Base-by-base conservation (phyloP, 35 echinoderm and acorn worm genomes). In the Apostichopus parvimensis region DNA sequence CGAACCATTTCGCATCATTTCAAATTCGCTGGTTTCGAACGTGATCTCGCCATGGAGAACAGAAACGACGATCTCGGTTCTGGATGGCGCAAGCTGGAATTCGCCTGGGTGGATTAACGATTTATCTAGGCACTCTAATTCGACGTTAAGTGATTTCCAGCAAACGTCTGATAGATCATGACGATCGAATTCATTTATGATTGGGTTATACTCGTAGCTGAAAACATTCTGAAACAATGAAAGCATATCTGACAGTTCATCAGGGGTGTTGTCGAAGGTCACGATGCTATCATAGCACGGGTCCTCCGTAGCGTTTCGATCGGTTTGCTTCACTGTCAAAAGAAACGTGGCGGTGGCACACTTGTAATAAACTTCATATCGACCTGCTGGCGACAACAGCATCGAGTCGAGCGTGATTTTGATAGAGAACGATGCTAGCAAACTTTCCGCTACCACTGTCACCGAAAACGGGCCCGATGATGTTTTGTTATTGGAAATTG, bases 191-290 rank as follows among this genome's bases (percentile, higher is more conserved):
- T 10, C 21, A 9, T 87, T 64, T 18, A 24, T n/a, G n/a, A 8
- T n/a, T 22, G 57, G 57, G 85, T 25, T 87, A 34, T 58, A 87
- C 85, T 87, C 85, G 64, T 87, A 87, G 58, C 85, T 87, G 57
- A 87, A 87, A 11, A 87, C 20, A 52, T 68, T 87, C n/a, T 57
- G 58, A 62, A 82, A 55, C 45, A 1, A 28, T 9, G 13, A 7
- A 12, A 54, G 1, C 34, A 45, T 45, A 54, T 82, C 52, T n/a
- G 79, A 11, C 52, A 56, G 15, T 12, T 17, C 79, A 4, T 34
- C 52, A 8, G 79, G 79, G n/a, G 52, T 6, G 25, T 55, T 45
- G 54, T 34, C 55, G 54, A 82, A 82, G 52, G 26, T 82, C 17
- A 82, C 17, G 8, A 62, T 58, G 15, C 20, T 58, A 23, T 21